Percentiles rank a stretch among this genome's conserved stretches.
Evolutionary conservation across 2,113 vertebrate genomes (phyloP).

Genomic region (Calyptomena viridis): DNA sequence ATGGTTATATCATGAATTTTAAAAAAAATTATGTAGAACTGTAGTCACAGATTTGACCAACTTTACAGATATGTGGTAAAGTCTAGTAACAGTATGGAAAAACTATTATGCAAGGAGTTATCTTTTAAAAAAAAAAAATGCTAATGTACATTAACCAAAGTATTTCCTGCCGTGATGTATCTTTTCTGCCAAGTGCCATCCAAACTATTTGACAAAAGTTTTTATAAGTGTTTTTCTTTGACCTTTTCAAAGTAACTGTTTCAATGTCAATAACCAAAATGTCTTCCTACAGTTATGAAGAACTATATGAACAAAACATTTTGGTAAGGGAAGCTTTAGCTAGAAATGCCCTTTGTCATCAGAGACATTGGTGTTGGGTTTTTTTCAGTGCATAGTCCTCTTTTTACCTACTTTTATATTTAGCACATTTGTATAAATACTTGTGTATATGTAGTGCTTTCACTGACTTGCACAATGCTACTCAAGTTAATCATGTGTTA

Average conservation of each 20-base stretch:
- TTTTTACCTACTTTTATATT: background rate
- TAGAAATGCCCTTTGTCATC: background rate
- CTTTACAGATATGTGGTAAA: background rate
- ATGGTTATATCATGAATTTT: background rate
- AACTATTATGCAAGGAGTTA: background rate
- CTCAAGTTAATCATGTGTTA: background rate
- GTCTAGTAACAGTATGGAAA: background rate
- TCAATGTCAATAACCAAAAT: background rate
- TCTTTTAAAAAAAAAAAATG: background rate
- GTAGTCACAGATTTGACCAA: background rate
- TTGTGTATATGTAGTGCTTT: background rate
- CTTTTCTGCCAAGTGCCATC: background rate
- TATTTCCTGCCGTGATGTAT: accelerated
- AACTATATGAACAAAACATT: background rate
- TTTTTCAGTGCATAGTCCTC: background rate
- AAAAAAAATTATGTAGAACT: background rate
- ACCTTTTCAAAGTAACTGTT: background rate
- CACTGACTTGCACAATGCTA: background rate
- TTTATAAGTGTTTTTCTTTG: background rate
- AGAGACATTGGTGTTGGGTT: accelerated
- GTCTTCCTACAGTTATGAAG: background rate
- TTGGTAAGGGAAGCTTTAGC: background rate
- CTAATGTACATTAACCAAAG: background rate
- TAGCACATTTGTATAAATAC: background rate
- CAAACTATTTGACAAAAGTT: background rate